Conservation (phyloP, 2,888 invertebrate genomes). For the Pterostichus madidus region DNA sequence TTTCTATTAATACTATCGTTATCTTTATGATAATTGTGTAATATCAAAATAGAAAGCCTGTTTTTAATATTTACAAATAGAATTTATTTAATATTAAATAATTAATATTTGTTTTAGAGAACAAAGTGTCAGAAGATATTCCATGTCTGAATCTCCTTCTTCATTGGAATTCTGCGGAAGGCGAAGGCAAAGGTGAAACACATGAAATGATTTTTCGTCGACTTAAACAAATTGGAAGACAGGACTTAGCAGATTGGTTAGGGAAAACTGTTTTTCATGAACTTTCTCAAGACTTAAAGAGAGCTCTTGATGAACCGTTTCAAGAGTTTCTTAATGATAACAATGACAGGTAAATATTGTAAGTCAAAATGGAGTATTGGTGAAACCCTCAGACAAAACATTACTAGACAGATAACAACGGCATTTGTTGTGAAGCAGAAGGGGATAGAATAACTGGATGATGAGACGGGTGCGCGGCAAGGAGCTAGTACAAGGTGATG, state of each 20-base stretch:
- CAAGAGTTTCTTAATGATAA: slow-evolving; percentile 69
- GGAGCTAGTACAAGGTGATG: no score
- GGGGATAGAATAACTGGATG: no score
- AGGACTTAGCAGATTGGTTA: slow-evolving; percentile 82
- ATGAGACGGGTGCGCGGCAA: no score
- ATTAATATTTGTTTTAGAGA: slow-evolving; percentile 71
- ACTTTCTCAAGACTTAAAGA: slow-evolving; percentile 77
- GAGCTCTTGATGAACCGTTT: slow-evolving; percentile 72
- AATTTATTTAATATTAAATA: background rate
- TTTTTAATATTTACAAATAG: no score
- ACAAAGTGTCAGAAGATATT: slow-evolving; percentile 76
- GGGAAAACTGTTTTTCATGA: slow-evolving; percentile 80
- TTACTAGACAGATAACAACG: no score
- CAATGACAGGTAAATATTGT: slow-evolving; percentile 34
- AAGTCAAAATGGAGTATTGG: no score
- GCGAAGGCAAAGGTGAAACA: slow-evolving; percentile 80
- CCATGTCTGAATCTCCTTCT: slow-evolving; percentile 80
- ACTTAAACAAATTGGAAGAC: slow-evolving; percentile 80
- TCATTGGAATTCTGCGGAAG: slow-evolving; percentile 79
- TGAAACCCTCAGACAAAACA: no score
- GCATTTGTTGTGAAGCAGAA: no score
- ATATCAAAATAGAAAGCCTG: no score
- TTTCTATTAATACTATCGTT: background rate
- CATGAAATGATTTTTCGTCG: slow-evolving; percentile 80
- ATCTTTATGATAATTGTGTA: no score